Conservation (phyloP, 2,888 invertebrate genomes). For the Megastigmus dorsalis region DNA sequence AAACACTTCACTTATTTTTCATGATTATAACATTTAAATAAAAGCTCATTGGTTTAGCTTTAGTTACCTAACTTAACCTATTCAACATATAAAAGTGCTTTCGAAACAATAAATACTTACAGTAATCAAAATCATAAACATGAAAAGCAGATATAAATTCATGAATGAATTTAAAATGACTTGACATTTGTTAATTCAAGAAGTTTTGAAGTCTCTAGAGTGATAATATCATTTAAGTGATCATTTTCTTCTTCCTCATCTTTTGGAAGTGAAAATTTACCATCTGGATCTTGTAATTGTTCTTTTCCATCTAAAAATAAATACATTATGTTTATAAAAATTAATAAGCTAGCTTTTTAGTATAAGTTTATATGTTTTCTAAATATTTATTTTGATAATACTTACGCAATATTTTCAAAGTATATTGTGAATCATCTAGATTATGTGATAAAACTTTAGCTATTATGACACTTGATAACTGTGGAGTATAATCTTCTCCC, state of each 20-base stretch:
- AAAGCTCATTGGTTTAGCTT: no score
- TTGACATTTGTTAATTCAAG: constrained; percentile 41
- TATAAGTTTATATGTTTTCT: no score
- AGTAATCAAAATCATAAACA: no score
- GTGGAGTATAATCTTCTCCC: constrained; percentile 71
- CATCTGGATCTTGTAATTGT: constrained; percentile 66
- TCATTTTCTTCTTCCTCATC: constrained; percentile 54
- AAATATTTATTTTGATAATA: constrained; percentile 35
- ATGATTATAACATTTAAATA: no score
- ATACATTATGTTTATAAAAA: constrained; percentile 19
- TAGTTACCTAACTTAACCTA: no score
- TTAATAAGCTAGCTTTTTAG: no score
- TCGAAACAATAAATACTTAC: no score
- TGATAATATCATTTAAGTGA: constrained; percentile 32
- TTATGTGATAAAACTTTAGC: constrained; percentile 64
- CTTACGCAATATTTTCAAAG: constrained; percentile 63
- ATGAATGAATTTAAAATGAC: neutral
- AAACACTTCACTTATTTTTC: no score
- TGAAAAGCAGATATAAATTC: no score
- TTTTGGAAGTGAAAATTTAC: constrained; percentile 69
- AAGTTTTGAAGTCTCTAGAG: constrained; percentile 40
- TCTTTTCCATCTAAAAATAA: constrained; percentile 67
- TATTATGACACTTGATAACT: constrained; percentile 70
- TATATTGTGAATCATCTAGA: constrained; percentile 56
- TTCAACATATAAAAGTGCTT: no score